A percentile compares a stretch with the other conserved stretches of the same genome.
Evolutionary conservation across 1,140 invertebrate species (phyloP).

Genomic region (Tribolium madens): DNA sequence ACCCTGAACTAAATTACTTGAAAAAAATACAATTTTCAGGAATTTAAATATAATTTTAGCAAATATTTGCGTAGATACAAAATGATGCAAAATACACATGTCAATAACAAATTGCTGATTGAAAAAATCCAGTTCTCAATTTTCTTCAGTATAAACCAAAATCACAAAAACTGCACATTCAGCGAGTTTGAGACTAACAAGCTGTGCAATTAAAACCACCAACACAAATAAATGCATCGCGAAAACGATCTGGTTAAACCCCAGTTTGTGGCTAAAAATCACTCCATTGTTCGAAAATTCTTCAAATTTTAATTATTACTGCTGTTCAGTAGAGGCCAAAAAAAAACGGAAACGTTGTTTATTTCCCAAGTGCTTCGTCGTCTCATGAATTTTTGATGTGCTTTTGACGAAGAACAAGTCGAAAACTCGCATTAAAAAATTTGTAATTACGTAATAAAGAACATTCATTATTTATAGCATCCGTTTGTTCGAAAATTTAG

Average conservation of each 20-base stretch:
- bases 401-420: background rate
- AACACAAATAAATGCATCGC: background rate
- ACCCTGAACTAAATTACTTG: background rate
- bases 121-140: background rate
- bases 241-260: background rate
- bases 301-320: no score
- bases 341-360: no score
- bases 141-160: background rate
- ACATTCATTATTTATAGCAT: constrained; percentile 4
- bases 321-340: no score
- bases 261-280: background rate
- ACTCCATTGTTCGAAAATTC: no score
- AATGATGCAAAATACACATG: background rate
- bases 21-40: no score
- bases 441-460: background rate
- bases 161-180: background rate
- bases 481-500: background rate
- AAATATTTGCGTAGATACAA: no score
- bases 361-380: no score
- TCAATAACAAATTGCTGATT: background rate
- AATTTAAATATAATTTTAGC: no score
- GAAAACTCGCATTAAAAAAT: background rate
- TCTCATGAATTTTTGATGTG: background rate
- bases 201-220: background rate
- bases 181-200: background rate